phyloP scores from a whole-genome alignment of 2,888 invertebrate species.

The Corbicula japonica region DNA sequence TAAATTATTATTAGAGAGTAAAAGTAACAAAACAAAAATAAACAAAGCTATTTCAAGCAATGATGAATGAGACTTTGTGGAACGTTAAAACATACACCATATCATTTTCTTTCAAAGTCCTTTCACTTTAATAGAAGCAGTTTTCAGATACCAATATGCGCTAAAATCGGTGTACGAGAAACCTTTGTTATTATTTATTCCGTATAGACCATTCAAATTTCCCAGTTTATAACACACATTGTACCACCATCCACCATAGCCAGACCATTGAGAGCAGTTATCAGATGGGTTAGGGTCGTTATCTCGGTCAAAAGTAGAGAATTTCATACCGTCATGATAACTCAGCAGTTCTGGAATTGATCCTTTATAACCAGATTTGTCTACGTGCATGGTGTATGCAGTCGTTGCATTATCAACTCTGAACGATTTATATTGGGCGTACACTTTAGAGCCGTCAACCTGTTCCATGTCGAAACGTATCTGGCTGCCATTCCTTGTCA shows the following conservation, averaged over 20 bases:
- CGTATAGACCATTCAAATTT: slow-evolving; percentile 43
- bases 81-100: no score
- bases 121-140: no score
- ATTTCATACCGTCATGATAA: slow-evolving; percentile 89
- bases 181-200: slow-evolving; percentile 15
- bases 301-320: neutral
- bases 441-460: slow-evolving; percentile 93
- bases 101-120: no score
- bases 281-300: neutral
- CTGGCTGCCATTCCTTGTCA: slow-evolving; percentile 88
- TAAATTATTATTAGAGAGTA: no score
- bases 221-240: slow-evolving; percentile 46
- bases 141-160: no score
- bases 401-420: slow-evolving; percentile 89
- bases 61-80: no score
- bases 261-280: neutral
- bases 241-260: slow-evolving; percentile 57
- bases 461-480: slow-evolving; percentile 91
- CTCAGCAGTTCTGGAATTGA: slow-evolving; percentile 94
- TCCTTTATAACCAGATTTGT: slow-evolving; percentile 91
- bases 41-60: no score
- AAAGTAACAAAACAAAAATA: no score
- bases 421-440: slow-evolving; percentile 92
- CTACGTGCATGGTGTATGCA: slow-evolving; percentile 91
- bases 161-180: no score